Percentiles rank a stretch among this genome's conserved stretches.
These are phyloP conservation scores for Endotricha flammealis DNA, from an alignment of 2,888 invertebrate species.

Conservation along the genomic window DNA sequence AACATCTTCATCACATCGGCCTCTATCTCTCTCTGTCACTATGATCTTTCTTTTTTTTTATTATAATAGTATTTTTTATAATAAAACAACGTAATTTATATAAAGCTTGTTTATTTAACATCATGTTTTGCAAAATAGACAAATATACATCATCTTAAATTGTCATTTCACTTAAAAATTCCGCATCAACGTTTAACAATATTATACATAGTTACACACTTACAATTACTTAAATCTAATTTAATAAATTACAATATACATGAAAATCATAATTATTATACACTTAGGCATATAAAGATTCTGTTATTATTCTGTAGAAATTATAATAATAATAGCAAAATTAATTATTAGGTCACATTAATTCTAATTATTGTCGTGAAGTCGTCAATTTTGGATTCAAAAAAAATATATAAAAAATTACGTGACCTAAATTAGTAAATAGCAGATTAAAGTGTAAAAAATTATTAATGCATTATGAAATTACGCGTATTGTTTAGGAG, in stretches of 20 bases:
- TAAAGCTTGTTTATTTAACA: slow-evolving; percentile 77
- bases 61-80: slow-evolving; percentile 10
- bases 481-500: too few relatives aligned
- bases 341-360: slow-evolving; percentile 32
- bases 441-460: too few relatives aligned
- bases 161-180: slow-evolving; percentile 69
- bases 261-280: slow-evolving; percentile 13
- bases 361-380: slow-evolving; percentile 71
- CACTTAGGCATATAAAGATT: slow-evolving; percentile 20
- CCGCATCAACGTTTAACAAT: slow-evolving; percentile 74
- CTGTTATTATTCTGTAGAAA: slow-evolving; percentile 12
- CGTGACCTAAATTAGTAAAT: slow-evolving; percentile 8
- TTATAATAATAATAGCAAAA: slow-evolving; percentile 8
- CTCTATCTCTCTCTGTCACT: too few relatives aligned
- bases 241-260: slow-evolving; percentile 18
- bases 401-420: slow-evolving; percentile 10
- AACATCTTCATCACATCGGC: too few relatives aligned
- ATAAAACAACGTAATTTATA: slow-evolving; percentile 37
- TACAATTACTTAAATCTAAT: slow-evolving; percentile 25
- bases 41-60: too few relatives aligned
- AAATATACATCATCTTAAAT: slow-evolving; percentile 70
- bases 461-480: too few relatives aligned
- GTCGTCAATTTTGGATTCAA: slow-evolving; percentile 28
- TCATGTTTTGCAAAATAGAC: slow-evolving; percentile 78
- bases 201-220: slow-evolving; percentile 61